These are phyloP conservation scores for Zoanthus sociatus DNA, from an alignment of 92 coral and sea anemone genomes.

Conservation along the genomic window DNA sequence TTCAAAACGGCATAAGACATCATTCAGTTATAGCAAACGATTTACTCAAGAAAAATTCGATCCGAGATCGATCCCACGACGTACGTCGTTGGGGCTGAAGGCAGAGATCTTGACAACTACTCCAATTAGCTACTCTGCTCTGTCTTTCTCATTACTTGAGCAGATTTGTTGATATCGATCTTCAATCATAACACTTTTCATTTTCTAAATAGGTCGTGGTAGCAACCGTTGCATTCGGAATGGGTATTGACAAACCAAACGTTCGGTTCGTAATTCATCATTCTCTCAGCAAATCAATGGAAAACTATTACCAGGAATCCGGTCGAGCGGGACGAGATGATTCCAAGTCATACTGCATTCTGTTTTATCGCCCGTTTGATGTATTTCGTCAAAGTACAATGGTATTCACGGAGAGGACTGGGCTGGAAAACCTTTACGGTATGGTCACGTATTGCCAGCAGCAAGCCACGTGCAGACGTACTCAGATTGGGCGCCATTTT, in stretches of 20 bases:
- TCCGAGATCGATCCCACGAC: no score
- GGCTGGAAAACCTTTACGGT: slow-evolving; percentile 89
- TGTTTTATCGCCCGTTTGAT: slow-evolving; percentile 92
- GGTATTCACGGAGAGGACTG: slow-evolving; percentile 93
- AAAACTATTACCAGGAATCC: slow-evolving; percentile 95
- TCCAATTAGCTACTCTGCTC: no score
- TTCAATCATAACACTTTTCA: background rate
- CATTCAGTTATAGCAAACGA: no score
- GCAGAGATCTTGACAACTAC: no score
- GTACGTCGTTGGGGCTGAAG: no score
- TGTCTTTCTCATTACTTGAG: background rate
- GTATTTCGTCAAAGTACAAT: slow-evolving; percentile 88
- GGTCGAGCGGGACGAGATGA: slow-evolving; percentile 97
- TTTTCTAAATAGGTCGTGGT: slow-evolving; percentile 78
- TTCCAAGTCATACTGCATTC: slow-evolving; percentile 74
- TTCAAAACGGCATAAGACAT: no score
- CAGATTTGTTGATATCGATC: background rate
- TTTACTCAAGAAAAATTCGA: no score
- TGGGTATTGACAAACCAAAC: slow-evolving; percentile 96
- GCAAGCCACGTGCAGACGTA: slow-evolving; percentile 76
- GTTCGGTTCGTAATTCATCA: slow-evolving; percentile 98
- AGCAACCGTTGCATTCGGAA: slow-evolving; percentile 97
- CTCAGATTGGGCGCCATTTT: slow-evolving; percentile 92
- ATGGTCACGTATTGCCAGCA: slow-evolving; percentile 88
- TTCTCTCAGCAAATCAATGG: slow-evolving; percentile 96